phyloP scores from a whole-genome alignment of 2,113 vertebrate species.

The human region GRCh38 chr14:59039001-59039500 shows the following conservation, averaged over 20 bases:
- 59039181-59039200: background rate
- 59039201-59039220: background rate
- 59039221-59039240: background rate
- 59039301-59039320: too few relatives aligned
- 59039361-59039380: too few relatives aligned
- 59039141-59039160: background rate
- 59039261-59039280: background rate
- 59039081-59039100: background rate
- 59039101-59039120: background rate
- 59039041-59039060: background rate
- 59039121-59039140: background rate
- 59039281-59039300: background rate
- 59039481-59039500: accelerated
- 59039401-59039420: too few relatives aligned
- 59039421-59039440: too few relatives aligned
- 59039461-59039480: too few relatives aligned
- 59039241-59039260: background rate
- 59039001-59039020: background rate
- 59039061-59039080: background rate
- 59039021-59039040: background rate
- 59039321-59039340: too few relatives aligned
- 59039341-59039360: too few relatives aligned
- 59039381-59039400: too few relatives aligned
- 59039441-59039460: too few relatives aligned
- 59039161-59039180: background rate